Evolutionary conservation across 2,797 vertebrate genomes (phyloP).

Genomic region (Brachyrhaphis roseni): DNA sequence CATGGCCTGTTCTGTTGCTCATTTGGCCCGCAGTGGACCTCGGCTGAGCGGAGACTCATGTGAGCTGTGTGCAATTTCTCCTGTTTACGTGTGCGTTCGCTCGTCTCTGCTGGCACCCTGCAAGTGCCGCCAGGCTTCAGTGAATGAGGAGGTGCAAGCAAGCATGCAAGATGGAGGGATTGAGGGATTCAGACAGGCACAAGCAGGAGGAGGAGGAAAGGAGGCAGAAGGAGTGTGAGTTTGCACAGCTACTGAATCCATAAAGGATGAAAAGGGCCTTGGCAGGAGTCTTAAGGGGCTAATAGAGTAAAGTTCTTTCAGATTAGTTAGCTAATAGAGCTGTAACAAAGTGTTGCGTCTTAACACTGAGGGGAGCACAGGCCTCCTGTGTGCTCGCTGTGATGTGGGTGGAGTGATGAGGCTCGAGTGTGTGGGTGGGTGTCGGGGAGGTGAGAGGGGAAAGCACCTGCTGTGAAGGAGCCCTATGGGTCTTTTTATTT

Average conservation of each 20-base stretch:
- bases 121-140: conserved; percentile 30
- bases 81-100: neutral
- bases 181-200: conserved; percentile 72
- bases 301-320: conserved; percentile 81
- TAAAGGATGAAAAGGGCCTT: conserved; percentile 79
- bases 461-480: conserved; percentile 64
- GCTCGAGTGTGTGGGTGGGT: conserved; percentile 24
- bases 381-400: conserved; percentile 52
- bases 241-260: conserved; percentile 73
- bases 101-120: conserved; percentile 37
- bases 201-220: conserved; percentile 59
- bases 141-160: conserved; percentile 39
- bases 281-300: conserved; percentile 79
- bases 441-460: conserved; percentile 13
- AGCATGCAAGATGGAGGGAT: conserved; percentile 72
- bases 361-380: conserved; percentile 60
- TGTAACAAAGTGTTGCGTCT: conserved; percentile 72
- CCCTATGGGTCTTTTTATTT: conserved; percentile 64
- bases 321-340: conserved; percentile 84
- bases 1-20: conserved; percentile 19
- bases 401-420: conserved; percentile 50
- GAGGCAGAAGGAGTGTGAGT: conserved; percentile 39
- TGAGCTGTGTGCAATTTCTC: conserved; percentile 11
- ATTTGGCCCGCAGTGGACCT: conserved; percentile 18
- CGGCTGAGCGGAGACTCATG: neutral